These are phyloP conservation scores for Rhynchonycteris naso DNA, from an alignment of 2,797 vertebrate genomes.

Conservation along the genomic window DNA sequence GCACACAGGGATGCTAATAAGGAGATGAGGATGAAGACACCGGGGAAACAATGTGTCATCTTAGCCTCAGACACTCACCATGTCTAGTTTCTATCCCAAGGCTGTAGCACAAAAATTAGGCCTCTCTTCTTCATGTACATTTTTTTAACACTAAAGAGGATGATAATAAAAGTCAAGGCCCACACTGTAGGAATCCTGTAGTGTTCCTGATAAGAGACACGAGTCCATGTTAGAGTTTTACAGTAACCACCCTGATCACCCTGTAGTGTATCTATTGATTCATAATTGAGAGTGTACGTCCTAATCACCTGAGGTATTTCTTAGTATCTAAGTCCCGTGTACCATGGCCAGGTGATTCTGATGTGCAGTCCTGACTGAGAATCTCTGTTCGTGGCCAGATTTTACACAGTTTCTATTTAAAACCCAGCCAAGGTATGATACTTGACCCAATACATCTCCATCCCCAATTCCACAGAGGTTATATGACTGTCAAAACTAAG, in stretches of 20 bases:
- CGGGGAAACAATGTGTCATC: conserved; percentile 6
- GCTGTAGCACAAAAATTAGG: not conserved
- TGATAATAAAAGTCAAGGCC: not conserved
- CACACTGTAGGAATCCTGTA: not conserved
- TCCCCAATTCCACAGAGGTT: not conserved
- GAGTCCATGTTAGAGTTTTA: not conserved
- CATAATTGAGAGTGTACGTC: not conserved
- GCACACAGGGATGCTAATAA: not conserved
- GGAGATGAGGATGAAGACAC: not conserved
- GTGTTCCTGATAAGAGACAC: not conserved
- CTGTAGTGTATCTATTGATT: not conserved
- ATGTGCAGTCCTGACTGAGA: not conserved
- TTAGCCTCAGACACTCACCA: not conserved
- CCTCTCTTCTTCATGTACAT: not conserved
- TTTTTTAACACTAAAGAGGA: not conserved
- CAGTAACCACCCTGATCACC: not conserved
- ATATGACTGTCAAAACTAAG: conserved; percentile 9
- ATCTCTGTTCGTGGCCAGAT: not conserved
- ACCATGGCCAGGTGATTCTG: not conserved
- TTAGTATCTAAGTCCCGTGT: not conserved
- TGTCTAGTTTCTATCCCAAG: conserved; percentile 42
- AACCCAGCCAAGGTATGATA: not conserved
- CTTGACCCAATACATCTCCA: not conserved
- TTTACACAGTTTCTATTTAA: not conserved
- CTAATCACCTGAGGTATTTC: not conserved